Percentiles rank a stretch among this genome's conserved stretches.
These are phyloP conservation scores for Caenorhabditis parvicauda DNA, from an alignment of 2,888 invertebrate species.

Conservation along the genomic window DNA sequence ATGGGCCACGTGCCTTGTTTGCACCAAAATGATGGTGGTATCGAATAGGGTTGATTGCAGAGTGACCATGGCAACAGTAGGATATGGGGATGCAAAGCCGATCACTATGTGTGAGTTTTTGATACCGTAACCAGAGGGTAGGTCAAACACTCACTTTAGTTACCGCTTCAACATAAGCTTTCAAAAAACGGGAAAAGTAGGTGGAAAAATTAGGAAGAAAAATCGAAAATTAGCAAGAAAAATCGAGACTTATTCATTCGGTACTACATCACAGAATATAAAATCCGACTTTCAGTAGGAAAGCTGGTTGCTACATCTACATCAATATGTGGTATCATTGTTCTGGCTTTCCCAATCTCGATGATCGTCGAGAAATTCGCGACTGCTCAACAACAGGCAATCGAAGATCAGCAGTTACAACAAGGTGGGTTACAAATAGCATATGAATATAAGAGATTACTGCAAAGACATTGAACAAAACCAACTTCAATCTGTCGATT, in stretches of 20 bases:
- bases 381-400: constrained; percentile 53
- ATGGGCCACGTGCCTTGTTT: not conserved
- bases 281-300: constrained; percentile 42
- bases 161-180: not conserved
- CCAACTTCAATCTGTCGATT: constrained; percentile 4
- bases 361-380: constrained; percentile 62
- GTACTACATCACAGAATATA: not conserved
- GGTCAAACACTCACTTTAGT: not conserved
- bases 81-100: constrained; percentile 58
- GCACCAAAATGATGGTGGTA: not conserved
- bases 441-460: not conserved
- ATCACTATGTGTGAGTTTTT: constrained; percentile 45
- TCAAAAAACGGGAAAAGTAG: no score
- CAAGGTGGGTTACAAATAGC: constrained; percentile 43
- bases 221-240: not conserved
- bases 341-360: constrained; percentile 60
- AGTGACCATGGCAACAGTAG: constrained; percentile 54
- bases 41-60: constrained; percentile 21
- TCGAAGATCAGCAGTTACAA: constrained; percentile 53
- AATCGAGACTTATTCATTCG: not conserved
- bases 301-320: constrained; percentile 59
- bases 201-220: no score
- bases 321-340: constrained; percentile 58
- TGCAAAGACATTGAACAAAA: not conserved
- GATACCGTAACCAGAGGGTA: no score